Percentiles rank a stretch among this genome's conserved stretches.
Evolutionary conservation across 2,888 invertebrate genomes (phyloP).

Genomic region (Luperina testacea): DNA sequence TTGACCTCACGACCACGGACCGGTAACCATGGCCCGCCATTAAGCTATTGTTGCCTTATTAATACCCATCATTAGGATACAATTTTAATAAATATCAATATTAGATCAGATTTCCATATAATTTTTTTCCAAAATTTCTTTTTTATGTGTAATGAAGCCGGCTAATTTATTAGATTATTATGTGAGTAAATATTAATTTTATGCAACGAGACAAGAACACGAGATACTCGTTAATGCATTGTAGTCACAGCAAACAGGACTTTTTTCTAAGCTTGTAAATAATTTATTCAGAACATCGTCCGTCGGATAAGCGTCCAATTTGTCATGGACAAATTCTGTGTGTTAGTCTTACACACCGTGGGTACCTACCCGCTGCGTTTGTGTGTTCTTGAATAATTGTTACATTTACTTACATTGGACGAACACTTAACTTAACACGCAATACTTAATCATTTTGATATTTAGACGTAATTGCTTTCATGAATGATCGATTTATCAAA

Average conservation of each 20-base stretch:
- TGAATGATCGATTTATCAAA: slow-evolving; percentile 58
- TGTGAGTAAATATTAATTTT: slow-evolving; percentile 50
- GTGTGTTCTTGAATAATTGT: slow-evolving; percentile 70
- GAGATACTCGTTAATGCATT: slow-evolving; percentile 48
- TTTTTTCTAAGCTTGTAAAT: slow-evolving; percentile 75
- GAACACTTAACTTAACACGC: slow-evolving; percentile 52
- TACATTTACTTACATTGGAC: slow-evolving; percentile 64
- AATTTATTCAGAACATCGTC: slow-evolving; percentile 81
- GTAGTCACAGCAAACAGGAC: slow-evolving; percentile 61
- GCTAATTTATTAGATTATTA: slow-evolving; percentile 49
- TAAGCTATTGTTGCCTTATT: slow-evolving; percentile 35
- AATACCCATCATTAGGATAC: slow-evolving; percentile 30
- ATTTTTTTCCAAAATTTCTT: slow-evolving; percentile 11
- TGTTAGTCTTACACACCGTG: slow-evolving; percentile 75
- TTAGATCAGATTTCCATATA: slow-evolving; percentile 31
- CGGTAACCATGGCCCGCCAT: background rate
- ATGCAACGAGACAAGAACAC: slow-evolving; percentile 52
- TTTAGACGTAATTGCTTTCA: slow-evolving; percentile 61
- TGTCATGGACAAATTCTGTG: slow-evolving; percentile 83
- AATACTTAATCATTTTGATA: slow-evolving; percentile 63
- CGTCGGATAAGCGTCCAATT: slow-evolving; percentile 80
- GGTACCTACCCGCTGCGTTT: slow-evolving; percentile 65
- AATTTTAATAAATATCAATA: slow-evolving; percentile 39
- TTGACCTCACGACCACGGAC: background rate
- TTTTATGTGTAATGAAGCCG: slow-evolving; percentile 34